A percentile compares a stretch with the other conserved stretches of the same genome.
phyloP scores from a whole-genome alignment of 2,797 vertebrate species.

The Trachops cirrhosus region DNA sequence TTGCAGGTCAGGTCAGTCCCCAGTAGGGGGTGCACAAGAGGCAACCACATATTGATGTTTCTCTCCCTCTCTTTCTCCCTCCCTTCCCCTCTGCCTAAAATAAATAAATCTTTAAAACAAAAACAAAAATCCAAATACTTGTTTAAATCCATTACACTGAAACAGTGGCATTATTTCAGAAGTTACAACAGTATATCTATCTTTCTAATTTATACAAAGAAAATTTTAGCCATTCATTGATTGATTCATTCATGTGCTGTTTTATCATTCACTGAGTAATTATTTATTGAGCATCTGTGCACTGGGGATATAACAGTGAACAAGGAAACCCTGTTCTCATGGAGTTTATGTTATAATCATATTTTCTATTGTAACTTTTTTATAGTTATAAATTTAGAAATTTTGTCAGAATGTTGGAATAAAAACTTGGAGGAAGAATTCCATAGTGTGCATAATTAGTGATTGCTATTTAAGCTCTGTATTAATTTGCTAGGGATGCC shows the following conservation, averaged over 20 bases:
- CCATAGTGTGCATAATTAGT: background rate
- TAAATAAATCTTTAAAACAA: too few relatives aligned
- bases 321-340: background rate
- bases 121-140: background rate
- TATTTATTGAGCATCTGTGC: background rate
- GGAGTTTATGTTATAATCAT: background rate
- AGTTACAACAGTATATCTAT: background rate
- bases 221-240: background rate
- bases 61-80: too few relatives aligned
- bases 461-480: background rate
- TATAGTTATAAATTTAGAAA: background rate
- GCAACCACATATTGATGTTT: too few relatives aligned
- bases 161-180: background rate
- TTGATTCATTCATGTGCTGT: background rate
- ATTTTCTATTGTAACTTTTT: background rate
- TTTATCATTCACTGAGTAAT: background rate
- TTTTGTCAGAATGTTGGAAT: background rate
- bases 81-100: too few relatives aligned
- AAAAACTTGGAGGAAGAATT: background rate
- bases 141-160: conserved; percentile 7
- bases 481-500: background rate
- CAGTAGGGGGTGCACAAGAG: too few relatives aligned
- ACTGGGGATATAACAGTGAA: background rate
- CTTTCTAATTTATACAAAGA: background rate
- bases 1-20: too few relatives aligned